Percentiles rank a stretch among this genome's conserved stretches.
These are phyloP conservation scores for Creontiades dilutus DNA, from an alignment of 2,888 invertebrate genomes.

Conservation along the genomic window DNA sequence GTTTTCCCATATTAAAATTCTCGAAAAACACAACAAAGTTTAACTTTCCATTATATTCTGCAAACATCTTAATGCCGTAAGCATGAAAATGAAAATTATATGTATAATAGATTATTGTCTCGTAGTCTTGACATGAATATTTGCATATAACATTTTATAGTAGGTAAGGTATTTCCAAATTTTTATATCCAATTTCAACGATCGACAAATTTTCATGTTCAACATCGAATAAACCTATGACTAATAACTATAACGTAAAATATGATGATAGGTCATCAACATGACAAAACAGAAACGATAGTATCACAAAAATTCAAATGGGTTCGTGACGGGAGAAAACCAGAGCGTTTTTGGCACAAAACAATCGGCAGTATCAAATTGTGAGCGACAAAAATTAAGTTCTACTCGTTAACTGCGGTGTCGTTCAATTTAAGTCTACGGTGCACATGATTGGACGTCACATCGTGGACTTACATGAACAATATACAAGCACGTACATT, in stretches of 20 bases:
- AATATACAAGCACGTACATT: too few relatives aligned
- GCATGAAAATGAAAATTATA: conserved; percentile 32
- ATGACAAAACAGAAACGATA: conserved; percentile 9
- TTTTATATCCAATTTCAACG: conserved; percentile 16
- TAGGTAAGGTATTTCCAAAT: conserved; percentile 18
- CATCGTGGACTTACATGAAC: too few relatives aligned
- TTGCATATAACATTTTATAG: neutral
- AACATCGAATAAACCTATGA: conserved; percentile 68
- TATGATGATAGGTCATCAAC: neutral
- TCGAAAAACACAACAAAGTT: conserved; percentile 46
- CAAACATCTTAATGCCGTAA: neutral
- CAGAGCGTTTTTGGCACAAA: conserved; percentile 41
- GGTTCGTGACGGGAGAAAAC: conserved; percentile 2
- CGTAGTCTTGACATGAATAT: conserved; percentile 66
- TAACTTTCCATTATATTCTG: neutral
- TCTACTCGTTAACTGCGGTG: too few relatives aligned
- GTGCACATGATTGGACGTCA: too few relatives aligned
- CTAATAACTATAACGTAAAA: conserved; percentile 58
- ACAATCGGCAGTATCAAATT: conserved; percentile 10
- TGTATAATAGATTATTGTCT: conserved; percentile 67
- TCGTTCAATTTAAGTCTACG: too few relatives aligned
- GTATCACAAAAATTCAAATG: conserved; percentile 14
- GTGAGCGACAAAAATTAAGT: too few relatives aligned
- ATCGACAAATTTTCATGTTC: conserved; percentile 47
- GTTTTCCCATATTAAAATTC: conserved; percentile 32